A percentile compares a stretch with the other conserved stretches of the same genome.
phyloP scores from a whole-genome alignment of 2,797 vertebrate species.

The Rhincodon typus region DNA sequence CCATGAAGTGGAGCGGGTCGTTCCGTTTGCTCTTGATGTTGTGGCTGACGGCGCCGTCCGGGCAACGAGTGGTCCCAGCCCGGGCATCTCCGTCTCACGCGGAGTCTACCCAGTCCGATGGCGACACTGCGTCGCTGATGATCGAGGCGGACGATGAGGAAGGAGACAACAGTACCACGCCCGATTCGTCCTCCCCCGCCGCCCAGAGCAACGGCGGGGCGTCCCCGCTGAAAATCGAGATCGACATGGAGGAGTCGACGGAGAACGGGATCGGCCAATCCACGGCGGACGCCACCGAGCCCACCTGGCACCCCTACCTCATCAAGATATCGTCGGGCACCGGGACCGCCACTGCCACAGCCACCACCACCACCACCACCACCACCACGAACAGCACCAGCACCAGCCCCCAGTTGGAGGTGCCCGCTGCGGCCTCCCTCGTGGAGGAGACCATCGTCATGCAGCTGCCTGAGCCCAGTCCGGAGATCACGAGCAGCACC shows the following conservation, averaged over 20 bases:
- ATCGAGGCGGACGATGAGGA: not conserved
- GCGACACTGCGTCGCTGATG: not conserved
- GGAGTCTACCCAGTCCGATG: not conserved
- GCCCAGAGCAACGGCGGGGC: not conserved
- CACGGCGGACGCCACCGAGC: not conserved
- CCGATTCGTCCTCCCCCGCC: not conserved
- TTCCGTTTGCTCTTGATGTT: not conserved
- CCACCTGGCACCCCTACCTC: not conserved
- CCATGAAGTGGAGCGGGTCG: not conserved
- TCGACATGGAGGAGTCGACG: not conserved
- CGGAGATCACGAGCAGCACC: not conserved
- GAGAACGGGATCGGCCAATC: not conserved
- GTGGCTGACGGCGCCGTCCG: not conserved
- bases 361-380: accelerated
- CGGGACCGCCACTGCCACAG: not conserved
- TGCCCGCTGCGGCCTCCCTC: too few relatives aligned
- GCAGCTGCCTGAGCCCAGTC: not conserved
- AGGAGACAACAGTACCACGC: too few relatives aligned
- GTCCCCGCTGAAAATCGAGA: not conserved
- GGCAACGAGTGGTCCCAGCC: not conserved
- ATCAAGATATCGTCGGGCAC: not conserved
- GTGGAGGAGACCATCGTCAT: not conserved
- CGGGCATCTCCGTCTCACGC: not conserved
- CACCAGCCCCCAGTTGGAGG: too few relatives aligned
- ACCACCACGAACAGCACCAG: too few relatives aligned